Evolutionary conservation across 2,888 invertebrate species (phyloP).

Genomic region (Platycheirus albimanus): DNA sequence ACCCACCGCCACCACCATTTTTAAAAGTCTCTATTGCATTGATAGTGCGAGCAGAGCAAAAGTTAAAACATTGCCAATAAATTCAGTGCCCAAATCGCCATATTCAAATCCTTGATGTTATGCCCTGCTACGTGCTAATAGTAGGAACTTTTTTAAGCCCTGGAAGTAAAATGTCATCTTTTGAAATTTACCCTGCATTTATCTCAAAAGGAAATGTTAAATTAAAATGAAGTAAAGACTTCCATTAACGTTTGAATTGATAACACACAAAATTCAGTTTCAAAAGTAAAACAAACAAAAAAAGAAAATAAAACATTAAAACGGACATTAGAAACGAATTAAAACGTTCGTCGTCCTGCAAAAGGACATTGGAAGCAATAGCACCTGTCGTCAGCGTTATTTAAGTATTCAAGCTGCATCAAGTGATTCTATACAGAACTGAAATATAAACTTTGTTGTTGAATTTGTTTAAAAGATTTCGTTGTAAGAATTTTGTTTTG

Average conservation of each 20-base stretch:
- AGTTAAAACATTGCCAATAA: too few species aligned
- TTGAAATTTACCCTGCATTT: too few species aligned
- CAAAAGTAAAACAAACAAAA: neutral
- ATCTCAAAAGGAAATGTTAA: too few species aligned
- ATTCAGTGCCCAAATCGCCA: too few species aligned
- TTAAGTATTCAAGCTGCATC: constrained; percentile 28
- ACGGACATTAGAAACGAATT: constrained; percentile 14
- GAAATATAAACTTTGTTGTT: neutral
- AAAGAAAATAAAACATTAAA: neutral
- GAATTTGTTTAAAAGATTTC: constrained; percentile 7
- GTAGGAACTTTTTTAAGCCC: too few species aligned
- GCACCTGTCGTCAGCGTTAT: constrained; percentile 30
- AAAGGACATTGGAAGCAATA: neutral
- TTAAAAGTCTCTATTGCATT: too few species aligned
- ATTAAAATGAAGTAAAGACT: constrained; percentile 16
- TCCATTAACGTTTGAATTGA: neutral
- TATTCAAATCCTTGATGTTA: too few species aligned
- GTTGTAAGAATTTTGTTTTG: constrained; percentile 7
- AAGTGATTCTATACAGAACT: constrained; percentile 10
- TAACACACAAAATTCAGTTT: neutral
- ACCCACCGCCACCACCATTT: too few species aligned
- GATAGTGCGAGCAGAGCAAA: too few species aligned
- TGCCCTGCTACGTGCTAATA: too few species aligned
- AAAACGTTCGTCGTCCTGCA: constrained; percentile 11
- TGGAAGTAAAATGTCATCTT: too few species aligned